Evolutionary conservation across 30 jellyfish, hydroid and myxozoan species (phyloP).

Genomic region (Morbakka virulenta): DNA sequence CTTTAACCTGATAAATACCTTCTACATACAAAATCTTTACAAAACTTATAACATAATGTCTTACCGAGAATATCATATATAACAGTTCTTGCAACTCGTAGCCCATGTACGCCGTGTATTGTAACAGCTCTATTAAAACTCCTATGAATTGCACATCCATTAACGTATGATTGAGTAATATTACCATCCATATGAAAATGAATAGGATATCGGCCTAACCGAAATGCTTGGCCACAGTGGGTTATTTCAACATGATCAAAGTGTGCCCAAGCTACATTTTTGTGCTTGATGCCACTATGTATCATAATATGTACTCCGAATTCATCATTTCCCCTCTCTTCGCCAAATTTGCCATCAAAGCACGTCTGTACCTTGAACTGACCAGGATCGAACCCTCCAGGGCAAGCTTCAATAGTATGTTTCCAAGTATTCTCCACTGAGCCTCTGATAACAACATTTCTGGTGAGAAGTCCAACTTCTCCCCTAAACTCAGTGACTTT

Average conservation of each 20-base stretch:
- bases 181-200: slow-evolving; percentile 98
- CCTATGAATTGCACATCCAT: slow-evolving; percentile 87
- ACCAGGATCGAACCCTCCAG: slow-evolving; percentile 83
- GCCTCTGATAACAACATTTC: slow-evolving; percentile 86
- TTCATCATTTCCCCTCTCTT: slow-evolving; percentile 92
- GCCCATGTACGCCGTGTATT: slow-evolving; percentile 82
- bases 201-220: slow-evolving; percentile 95
- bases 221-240: slow-evolving; percentile 96
- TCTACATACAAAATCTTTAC: too few relatives aligned
- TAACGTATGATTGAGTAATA: slow-evolving; percentile 86
- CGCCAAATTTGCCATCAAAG: slow-evolving; percentile 88
- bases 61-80: slow-evolving; percentile 89
- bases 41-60: not conserved
- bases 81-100: slow-evolving; percentile 83
- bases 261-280: slow-evolving; percentile 66
- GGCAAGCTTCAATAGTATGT: slow-evolving; percentile 58
- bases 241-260: slow-evolving; percentile 88
- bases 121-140: slow-evolving; percentile 96
- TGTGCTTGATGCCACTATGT: slow-evolving; percentile 63
- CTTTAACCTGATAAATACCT: too few relatives aligned
- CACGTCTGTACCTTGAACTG: slow-evolving; percentile 94
- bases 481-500: slow-evolving; percentile 72
- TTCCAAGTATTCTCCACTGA: slow-evolving; percentile 64
- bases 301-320: slow-evolving; percentile 94
- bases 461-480: slow-evolving; percentile 90